These are phyloP conservation scores for Rallus crepitans DNA, from an alignment of 2,797 vertebrate genomes.

Conservation along the genomic window DNA sequence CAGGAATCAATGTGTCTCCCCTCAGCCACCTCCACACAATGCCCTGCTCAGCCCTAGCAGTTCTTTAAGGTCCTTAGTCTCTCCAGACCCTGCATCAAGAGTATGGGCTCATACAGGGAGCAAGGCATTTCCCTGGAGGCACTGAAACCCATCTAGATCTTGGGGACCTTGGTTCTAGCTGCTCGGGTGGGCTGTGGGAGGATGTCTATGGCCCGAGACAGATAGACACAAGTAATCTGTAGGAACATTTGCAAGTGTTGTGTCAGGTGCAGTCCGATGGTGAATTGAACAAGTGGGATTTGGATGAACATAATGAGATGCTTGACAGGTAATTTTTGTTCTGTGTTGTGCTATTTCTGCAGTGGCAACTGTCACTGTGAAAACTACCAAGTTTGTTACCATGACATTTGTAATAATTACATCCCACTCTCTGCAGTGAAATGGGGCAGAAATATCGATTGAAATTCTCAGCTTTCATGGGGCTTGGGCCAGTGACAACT, in stretches of 20 bases:
- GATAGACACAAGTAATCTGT: not conserved
- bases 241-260: slow-evolving; percentile 9
- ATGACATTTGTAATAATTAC: slow-evolving; percentile 77
- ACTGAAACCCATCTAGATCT: not conserved
- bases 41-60: not conserved
- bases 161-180: not conserved
- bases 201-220: not conserved
- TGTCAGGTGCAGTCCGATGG: slow-evolving; percentile 38
- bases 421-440: slow-evolving; percentile 70
- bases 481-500: slow-evolving; percentile 64
- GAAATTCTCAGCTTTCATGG: slow-evolving; percentile 59
- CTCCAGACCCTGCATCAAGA: not conserved
- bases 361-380: slow-evolving; percentile 71
- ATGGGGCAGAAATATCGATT: slow-evolving; percentile 71
- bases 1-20: not conserved
- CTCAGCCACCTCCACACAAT: not conserved
- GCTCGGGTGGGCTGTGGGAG: not conserved
- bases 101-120: not conserved
- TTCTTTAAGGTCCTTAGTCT: not conserved
- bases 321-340: slow-evolving; percentile 75
- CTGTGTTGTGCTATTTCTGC: slow-evolving; percentile 73
- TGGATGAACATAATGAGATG: slow-evolving; percentile 63
- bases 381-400: slow-evolving; percentile 71
- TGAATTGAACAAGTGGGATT: slow-evolving; percentile 48
- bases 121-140: not conserved